Conservation (phyloP, 2,888 invertebrate species). For the Cataglyphis albicans region DNA sequence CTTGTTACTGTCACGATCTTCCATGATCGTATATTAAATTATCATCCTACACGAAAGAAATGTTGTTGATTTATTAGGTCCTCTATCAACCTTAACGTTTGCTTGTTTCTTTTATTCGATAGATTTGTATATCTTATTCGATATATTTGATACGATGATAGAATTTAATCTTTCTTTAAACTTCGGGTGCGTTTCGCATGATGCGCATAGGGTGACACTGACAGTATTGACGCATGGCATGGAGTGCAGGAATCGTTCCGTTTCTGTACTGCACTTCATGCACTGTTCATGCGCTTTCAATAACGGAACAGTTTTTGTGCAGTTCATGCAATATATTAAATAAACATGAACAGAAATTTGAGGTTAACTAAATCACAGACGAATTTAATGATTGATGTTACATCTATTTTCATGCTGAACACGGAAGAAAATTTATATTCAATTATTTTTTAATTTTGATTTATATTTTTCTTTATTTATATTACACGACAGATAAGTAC, state of each 20-base stretch:
- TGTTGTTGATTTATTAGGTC: background rate
- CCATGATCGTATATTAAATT: conserved; percentile 37
- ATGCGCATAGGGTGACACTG: background rate
- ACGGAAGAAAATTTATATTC: too few species aligned
- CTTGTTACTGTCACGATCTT: conserved; percentile 60
- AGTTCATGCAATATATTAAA: background rate
- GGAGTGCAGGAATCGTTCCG: background rate
- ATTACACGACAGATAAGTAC: too few species aligned
- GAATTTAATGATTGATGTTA: too few species aligned
- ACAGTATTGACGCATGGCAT: background rate
- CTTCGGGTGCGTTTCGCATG: background rate
- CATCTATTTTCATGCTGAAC: too few species aligned
- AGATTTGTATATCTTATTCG: background rate
- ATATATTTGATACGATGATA: background rate
- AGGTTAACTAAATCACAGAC: too few species aligned
- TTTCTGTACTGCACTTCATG: background rate
- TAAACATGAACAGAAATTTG: too few species aligned
- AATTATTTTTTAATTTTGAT: background rate
- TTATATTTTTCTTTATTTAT: background rate
- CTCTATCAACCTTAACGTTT: conserved; percentile 21
- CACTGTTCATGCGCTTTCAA: background rate
- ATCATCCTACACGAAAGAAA: conserved; percentile 21
- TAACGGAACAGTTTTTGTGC: background rate
- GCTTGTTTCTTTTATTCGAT: background rate
- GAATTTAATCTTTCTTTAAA: background rate